Percentiles rank a stretch among this genome's conserved stretches.
These are phyloP conservation scores for Cairina moschata DNA, from an alignment of 2,113 vertebrate species.

Conservation along the genomic window DNA sequence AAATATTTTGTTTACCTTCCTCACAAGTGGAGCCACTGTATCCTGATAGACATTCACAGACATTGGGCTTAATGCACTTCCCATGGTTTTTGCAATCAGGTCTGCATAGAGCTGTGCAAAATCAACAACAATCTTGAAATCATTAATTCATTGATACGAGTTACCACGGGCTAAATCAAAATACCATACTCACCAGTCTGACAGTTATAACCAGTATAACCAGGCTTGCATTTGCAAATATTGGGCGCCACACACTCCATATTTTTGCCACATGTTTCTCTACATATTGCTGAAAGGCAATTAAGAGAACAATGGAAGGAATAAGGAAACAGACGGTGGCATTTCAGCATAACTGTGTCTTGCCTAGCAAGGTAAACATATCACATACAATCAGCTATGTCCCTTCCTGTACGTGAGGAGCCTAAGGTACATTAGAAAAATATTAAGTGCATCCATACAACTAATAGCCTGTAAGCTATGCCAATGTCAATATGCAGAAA, in stretches of 20 bases:
- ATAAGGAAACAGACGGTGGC: background rate
- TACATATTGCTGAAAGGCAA: conserved; percentile 83
- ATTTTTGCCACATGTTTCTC: conserved; percentile 83
- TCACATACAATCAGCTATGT: background rate
- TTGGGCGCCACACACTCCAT: conserved; percentile 87
- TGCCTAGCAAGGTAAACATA: background rate
- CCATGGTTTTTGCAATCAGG: conserved; percentile 90
- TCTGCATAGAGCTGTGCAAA: conserved; percentile 83
- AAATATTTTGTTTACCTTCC: conserved; percentile 78
- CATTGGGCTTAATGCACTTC: conserved; percentile 84
- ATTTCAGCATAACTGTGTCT: background rate
- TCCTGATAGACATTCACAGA: conserved; percentile 83
- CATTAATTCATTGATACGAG: background rate
- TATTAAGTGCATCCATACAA: background rate
- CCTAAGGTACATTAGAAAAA: background rate
- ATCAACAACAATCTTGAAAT: conserved; percentile 18
- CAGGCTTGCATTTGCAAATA: conserved; percentile 86
- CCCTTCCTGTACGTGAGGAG: background rate
- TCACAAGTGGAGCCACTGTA: conserved; percentile 83
- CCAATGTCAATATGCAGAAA: background rate
- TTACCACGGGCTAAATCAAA: background rate
- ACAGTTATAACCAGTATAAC: conserved; percentile 86
- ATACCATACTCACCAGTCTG: conserved; percentile 81
- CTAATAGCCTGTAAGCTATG: background rate
- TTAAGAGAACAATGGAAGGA: background rate